A percentile compares a stretch with the other conserved stretches of the same genome.
Conservation (phyloP, 2,888 invertebrate species). For the Noctua janthe region DNA sequence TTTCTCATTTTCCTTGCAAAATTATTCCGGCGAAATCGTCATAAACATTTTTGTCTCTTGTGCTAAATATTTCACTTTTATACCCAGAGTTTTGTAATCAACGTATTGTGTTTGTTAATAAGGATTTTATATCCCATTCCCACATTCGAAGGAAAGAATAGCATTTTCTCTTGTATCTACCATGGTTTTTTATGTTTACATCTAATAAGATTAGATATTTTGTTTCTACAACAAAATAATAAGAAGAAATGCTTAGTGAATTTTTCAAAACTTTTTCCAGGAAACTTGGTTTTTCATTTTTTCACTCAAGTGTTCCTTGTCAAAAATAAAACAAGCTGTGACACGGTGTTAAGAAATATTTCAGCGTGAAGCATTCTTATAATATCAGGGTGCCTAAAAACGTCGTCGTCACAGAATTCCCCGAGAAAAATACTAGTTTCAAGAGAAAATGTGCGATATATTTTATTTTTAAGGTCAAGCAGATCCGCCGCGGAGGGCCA, state of each 20-base stretch:
- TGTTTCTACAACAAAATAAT: background rate
- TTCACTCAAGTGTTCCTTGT: background rate
- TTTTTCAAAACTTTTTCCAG: background rate
- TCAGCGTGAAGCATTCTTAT: constrained; percentile 13
- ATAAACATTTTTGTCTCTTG: constrained; percentile 64
- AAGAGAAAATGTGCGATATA: constrained; percentile 73
- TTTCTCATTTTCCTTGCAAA: constrained; percentile 66
- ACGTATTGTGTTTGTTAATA: constrained; percentile 53
- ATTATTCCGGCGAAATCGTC: constrained; percentile 60
- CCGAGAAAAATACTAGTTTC: constrained; percentile 65
- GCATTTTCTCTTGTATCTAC: background rate
- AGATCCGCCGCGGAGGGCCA: constrained; percentile 84
- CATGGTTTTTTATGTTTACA: background rate
- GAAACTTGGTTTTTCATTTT: background rate
- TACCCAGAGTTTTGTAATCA: constrained; percentile 55
- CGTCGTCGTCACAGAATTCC: constrained; percentile 55
- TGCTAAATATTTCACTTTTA: constrained; percentile 63
- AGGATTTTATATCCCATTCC: constrained; percentile 34
- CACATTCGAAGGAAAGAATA: constrained; percentile 13
- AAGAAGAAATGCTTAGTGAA: background rate
- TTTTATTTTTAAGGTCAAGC: constrained; percentile 84
- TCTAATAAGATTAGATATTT: too few species aligned
- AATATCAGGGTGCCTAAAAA: constrained; percentile 32
- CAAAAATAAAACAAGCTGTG: constrained; percentile 10
- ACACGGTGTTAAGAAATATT: constrained; percentile 11